Evolutionary conservation across 2,888 invertebrate species (phyloP).

Genomic region (Leucoptera coffeella): DNA sequence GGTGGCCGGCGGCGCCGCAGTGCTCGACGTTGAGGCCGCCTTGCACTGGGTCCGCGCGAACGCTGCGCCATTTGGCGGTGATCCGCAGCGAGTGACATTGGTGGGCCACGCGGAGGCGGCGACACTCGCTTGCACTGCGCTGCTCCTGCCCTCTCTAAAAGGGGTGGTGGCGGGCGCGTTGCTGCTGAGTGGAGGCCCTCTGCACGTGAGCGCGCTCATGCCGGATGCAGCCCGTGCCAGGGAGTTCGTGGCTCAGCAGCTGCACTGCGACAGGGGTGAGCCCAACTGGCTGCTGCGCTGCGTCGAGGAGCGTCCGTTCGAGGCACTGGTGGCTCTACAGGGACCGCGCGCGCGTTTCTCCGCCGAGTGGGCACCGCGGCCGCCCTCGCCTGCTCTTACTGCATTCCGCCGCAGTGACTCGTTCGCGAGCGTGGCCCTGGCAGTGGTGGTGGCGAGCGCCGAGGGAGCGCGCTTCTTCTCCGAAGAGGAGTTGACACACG

Average conservation of each 20-base stretch:
- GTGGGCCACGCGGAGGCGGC: slow-evolving; percentile 85
- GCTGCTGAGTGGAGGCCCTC: slow-evolving; percentile 70
- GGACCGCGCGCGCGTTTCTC: slow-evolving; percentile 55
- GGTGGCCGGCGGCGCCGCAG: slow-evolving; percentile 27
- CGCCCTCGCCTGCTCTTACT: slow-evolving; percentile 51
- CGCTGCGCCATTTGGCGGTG: slow-evolving; percentile 85
- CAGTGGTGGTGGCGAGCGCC: slow-evolving; percentile 67
- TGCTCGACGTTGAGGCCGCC: slow-evolving; percentile 78
- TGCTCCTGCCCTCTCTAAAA: slow-evolving; percentile 74
- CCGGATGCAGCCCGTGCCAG: slow-evolving; percentile 63
- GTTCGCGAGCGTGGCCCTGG: slow-evolving; percentile 64
- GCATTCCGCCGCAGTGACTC: slow-evolving; percentile 66
- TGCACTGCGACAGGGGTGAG: slow-evolving; percentile 20
- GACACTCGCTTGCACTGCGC: slow-evolving; percentile 74
- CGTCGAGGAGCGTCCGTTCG: slow-evolving; percentile 58
- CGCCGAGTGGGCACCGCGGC: slow-evolving; percentile 68
- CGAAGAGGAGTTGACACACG: slow-evolving; percentile 69
- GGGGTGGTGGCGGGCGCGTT: slow-evolving; percentile 69
- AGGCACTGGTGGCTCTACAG: slow-evolving; percentile 57
- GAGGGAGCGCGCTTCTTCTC: slow-evolving; percentile 72
- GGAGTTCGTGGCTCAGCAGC: slow-evolving; percentile 52
- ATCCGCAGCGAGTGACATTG: slow-evolving; percentile 72
- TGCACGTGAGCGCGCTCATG: slow-evolving; percentile 70
- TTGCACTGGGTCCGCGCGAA: slow-evolving; percentile 79
- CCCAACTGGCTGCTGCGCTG: slow-evolving; percentile 55